These are phyloP conservation scores for Cartodere bifasciata DNA, from an alignment of 2,888 invertebrate species.

Conservation along the genomic window DNA sequence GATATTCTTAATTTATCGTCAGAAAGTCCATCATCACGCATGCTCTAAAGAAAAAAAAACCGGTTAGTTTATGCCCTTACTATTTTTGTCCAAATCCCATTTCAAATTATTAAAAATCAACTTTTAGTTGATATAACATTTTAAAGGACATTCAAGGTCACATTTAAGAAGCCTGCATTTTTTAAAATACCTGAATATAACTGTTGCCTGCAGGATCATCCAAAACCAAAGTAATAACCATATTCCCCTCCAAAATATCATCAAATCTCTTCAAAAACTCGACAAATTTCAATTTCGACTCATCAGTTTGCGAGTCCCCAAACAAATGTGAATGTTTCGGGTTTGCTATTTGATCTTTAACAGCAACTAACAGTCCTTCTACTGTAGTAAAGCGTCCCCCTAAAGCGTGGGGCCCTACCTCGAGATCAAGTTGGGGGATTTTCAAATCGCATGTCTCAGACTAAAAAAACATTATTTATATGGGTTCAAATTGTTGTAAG, in stretches of 20 bases:
- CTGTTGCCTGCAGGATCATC: constrained; percentile 98
- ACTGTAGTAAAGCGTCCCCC: constrained; percentile 92
- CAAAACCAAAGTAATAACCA: constrained; percentile 60
- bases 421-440: constrained; percentile 82
- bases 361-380: constrained; percentile 74
- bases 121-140: too few relatives aligned
- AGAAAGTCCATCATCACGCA: constrained; percentile 48
- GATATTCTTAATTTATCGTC: constrained; percentile 63
- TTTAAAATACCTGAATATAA: constrained; percentile 64
- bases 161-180: too few relatives aligned
- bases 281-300: constrained; percentile 42
- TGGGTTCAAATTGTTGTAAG: too few relatives aligned
- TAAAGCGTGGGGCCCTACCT: constrained; percentile 72
- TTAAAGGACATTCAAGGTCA: too few relatives aligned
- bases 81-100: too few relatives aligned
- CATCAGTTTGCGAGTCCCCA: constrained; percentile 57
- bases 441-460: constrained; percentile 68
- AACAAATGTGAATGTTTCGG: constrained; percentile 46
- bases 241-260: constrained; percentile 48
- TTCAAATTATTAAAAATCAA: too few relatives aligned
- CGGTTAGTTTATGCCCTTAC: not conserved
- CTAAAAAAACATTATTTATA: constrained; percentile 27
- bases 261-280: constrained; percentile 55
- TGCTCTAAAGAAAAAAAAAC: constrained; percentile 40
- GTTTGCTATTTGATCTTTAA: constrained; percentile 60